phyloP scores from a whole-genome alignment of 2,888 invertebrate genomes.

The Agrochola lychnidis region DNA sequence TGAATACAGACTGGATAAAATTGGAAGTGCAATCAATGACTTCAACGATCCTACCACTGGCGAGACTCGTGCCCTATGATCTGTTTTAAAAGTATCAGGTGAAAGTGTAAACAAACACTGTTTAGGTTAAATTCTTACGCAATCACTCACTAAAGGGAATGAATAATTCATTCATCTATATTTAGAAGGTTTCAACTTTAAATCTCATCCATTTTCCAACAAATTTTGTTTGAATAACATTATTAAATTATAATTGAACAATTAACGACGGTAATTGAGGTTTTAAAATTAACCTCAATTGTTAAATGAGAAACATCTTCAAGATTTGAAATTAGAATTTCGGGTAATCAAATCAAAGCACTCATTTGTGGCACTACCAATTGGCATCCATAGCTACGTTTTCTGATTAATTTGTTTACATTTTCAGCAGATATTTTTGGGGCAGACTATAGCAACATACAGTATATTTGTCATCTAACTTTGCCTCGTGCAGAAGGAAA shows the following conservation, averaged over 20 bases:
- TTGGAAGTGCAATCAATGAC: slow-evolving; percentile 33
- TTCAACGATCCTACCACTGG: slow-evolving; percentile 2
- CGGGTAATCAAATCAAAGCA: background rate
- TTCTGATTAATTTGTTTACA: background rate
- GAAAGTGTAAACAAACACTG: background rate
- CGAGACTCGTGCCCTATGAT: background rate
- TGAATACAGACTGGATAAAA: slow-evolving; percentile 33
- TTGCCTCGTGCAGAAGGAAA: background rate
- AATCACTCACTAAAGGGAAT: background rate
- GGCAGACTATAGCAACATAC: background rate
- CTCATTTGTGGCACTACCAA: background rate
- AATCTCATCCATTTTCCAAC: background rate
- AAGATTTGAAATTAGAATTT: background rate
- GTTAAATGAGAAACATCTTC: background rate
- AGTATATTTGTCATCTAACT: background rate
- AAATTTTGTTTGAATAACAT: too few relatives aligned
- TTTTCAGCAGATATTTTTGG: background rate
- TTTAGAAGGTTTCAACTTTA: background rate
- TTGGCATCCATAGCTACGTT: background rate
- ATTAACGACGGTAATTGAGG: too few relatives aligned
- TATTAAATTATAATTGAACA: background rate
- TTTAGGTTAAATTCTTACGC: background rate
- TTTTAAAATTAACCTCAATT: background rate
- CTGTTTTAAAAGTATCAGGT: background rate
- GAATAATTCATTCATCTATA: background rate